Evolutionary conservation across 2,113 vertebrate species (phyloP).

Genomic region (Periophthalmodon schlosseri): DNA sequence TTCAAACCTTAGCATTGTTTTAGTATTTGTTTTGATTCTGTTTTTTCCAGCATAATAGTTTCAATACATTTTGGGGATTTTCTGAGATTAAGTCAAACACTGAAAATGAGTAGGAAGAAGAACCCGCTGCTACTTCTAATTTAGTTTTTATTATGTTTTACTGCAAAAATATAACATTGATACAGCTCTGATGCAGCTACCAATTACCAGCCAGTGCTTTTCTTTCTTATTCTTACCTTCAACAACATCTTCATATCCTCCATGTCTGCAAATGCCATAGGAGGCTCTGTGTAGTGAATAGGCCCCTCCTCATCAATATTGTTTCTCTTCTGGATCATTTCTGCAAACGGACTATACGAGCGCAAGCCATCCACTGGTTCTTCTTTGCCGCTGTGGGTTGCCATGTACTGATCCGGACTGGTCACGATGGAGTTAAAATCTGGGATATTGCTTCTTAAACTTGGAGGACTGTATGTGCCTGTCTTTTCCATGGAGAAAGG

Average conservation of each 20-base stretch:
- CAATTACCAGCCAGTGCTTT: no score
- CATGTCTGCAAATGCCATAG: slow-evolving; percentile 46
- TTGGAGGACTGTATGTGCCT: slow-evolving; percentile 38
- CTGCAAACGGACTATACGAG: slow-evolving; percentile 38
- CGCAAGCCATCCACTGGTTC: slow-evolving; percentile 29
- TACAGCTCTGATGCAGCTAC: no score
- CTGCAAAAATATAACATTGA: no score
- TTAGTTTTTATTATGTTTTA: no score
- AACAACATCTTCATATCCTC: slow-evolving; percentile 40
- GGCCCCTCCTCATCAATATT: slow-evolving; percentile 33
- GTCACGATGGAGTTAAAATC: slow-evolving; percentile 36
- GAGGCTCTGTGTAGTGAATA: slow-evolving; percentile 49
- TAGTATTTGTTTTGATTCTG: neutral
- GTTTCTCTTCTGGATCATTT: slow-evolving; percentile 20
- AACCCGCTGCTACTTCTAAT: no score
- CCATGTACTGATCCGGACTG: slow-evolving; percentile 44
- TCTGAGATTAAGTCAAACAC: no score
- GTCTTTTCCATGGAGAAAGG: slow-evolving; percentile 53
- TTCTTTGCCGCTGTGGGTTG: slow-evolving; percentile 20
- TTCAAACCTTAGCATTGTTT: no score
- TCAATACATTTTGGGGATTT: no score
- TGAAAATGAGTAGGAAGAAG: no score
- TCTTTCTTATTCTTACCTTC: slow-evolving; percentile 41
- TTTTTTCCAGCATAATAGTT: neutral
- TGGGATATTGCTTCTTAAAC: slow-evolving; percentile 42